A percentile compares a stretch with the other conserved stretches of the same genome.
These are phyloP conservation scores for Microcebus tavaratra DNA, from an alignment of 2,113 vertebrate genomes.

Conservation along the genomic window DNA sequence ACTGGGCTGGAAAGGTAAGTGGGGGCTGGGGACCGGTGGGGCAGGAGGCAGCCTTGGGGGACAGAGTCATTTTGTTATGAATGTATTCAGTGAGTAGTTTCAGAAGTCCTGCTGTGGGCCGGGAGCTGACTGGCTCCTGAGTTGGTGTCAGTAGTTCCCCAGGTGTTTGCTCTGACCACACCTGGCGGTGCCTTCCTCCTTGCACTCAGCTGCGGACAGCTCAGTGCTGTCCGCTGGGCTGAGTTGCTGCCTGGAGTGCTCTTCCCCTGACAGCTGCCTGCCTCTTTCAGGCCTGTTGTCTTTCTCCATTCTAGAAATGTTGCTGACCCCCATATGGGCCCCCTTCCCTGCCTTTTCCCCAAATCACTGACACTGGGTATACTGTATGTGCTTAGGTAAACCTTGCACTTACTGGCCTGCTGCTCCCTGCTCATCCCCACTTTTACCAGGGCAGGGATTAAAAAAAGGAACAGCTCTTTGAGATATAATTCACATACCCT, in stretches of 20 bases:
- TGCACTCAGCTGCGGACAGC: background rate
- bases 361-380: background rate
- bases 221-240: background rate
- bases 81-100: background rate
- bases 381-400: background rate
- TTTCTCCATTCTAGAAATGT: background rate
- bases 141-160: background rate
- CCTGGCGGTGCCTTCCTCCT: background rate
- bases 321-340: background rate
- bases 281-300: background rate
- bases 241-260: background rate
- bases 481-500: background rate
- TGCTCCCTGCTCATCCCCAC: background rate
- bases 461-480: background rate
- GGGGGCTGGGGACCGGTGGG: background rate
- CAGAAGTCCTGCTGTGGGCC: background rate
- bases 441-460: background rate
- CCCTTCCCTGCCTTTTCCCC: background rate
- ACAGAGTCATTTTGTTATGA: background rate
- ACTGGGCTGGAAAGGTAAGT: conserved; percentile 82
- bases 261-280: background rate
- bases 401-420: background rate
- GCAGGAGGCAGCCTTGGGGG: background rate
- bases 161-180: no score
- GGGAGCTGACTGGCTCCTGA: background rate